These are phyloP conservation scores for Scyliorhinus canicula DNA, from an alignment of 2,797 vertebrate genomes.

Conservation along the genomic window DNA sequence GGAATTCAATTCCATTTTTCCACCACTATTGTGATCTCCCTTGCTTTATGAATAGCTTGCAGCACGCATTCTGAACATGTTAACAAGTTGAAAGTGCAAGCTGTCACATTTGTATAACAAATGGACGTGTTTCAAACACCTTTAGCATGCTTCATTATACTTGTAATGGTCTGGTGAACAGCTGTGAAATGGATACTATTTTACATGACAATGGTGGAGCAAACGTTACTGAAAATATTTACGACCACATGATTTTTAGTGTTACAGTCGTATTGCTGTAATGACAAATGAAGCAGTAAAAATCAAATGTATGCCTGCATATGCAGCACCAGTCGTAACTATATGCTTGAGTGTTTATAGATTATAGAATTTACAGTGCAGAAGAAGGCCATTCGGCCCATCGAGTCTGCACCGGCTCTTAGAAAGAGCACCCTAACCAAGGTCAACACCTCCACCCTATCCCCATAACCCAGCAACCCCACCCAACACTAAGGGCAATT, in stretches of 20 bases:
- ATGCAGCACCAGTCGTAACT: neutral
- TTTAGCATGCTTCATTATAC: slow-evolving; percentile 14
- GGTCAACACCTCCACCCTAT: too few species aligned
- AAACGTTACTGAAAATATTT: neutral
- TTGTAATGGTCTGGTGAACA: neutral
- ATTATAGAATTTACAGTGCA: too few species aligned
- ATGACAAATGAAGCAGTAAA: slow-evolving; percentile 10
- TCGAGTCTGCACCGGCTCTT: too few species aligned
- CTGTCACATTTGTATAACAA: slow-evolving; percentile 17
- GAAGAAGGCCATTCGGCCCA: too few species aligned
- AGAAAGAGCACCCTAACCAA: too few species aligned
- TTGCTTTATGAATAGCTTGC: neutral
- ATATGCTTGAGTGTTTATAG: neutral
- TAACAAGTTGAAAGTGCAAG: neutral
- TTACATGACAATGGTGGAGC: neutral
- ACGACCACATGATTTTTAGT: neutral
- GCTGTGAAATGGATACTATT: slow-evolving; percentile 28
- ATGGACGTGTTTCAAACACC: neutral
- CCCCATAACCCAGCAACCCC: too few species aligned
- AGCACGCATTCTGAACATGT: neutral
- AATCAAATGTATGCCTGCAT: neutral
- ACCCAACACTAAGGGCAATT: too few species aligned
- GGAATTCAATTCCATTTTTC: neutral
- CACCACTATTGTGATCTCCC: neutral
- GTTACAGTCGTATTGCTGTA: neutral